phyloP scores from a whole-genome alignment of 2,797 vertebrate species.

The Serranus cabrilla region DNA sequence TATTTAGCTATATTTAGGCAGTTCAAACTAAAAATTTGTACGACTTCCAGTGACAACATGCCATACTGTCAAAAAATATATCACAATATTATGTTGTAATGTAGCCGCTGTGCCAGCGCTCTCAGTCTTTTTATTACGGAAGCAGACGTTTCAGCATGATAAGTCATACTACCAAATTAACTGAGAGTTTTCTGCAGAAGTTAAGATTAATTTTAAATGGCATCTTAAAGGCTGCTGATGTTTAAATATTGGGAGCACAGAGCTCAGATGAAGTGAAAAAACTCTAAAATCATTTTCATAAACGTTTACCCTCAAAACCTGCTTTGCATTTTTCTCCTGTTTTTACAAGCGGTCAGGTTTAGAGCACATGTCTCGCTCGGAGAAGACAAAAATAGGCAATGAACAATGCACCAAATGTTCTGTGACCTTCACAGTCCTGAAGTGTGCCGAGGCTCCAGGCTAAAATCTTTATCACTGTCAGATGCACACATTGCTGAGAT shows the following conservation, averaged over 20 bases:
- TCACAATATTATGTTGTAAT: neutral
- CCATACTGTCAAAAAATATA: neutral
- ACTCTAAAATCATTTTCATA: neutral
- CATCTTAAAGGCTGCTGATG: neutral
- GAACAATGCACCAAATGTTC: conserved; percentile 25
- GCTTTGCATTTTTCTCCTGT: conserved; percentile 5
- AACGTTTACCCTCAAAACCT: neutral
- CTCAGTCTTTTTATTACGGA: neutral
- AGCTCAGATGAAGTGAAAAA: neutral
- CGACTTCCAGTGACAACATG: neutral
- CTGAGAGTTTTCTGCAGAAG: neutral
- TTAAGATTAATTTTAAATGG: neutral
- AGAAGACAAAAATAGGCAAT: conserved; percentile 22
- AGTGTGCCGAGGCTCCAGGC: neutral
- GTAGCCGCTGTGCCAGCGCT: neutral
- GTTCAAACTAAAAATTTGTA: neutral
- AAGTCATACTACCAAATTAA: conserved; percentile 9
- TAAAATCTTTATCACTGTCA: conserved; percentile 1
- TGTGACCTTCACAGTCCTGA: conserved; percentile 31
- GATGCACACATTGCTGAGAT: neutral
- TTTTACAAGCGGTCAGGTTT: conserved; percentile 12
- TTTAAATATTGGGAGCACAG: no score
- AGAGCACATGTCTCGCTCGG: neutral
- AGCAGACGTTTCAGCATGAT: conserved; percentile 2
- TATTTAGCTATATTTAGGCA: neutral